A percentile compares a stretch with the other conserved stretches of the same genome.
Conservation (phyloP, 2,888 invertebrate species). For the Macropis europaea region DNA sequence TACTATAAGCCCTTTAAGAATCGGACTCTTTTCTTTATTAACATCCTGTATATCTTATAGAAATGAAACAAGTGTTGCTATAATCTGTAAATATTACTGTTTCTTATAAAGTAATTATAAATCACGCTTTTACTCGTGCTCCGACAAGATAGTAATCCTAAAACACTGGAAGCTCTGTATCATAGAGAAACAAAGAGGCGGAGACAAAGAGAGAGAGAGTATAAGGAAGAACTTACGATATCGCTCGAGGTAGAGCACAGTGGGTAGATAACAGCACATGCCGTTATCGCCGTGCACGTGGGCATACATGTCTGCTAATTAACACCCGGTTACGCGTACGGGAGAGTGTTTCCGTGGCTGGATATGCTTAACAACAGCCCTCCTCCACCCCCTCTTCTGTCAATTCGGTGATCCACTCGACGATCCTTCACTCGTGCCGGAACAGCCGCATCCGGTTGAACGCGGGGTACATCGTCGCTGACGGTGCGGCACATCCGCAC, state of each 20-base stretch:
- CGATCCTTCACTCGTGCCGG: conserved; percentile 39
- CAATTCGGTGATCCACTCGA: conserved; percentile 40
- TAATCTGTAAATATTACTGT: too few species aligned
- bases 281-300: conserved; percentile 77
- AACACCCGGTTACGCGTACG: conserved; percentile 37
- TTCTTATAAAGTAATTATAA: too few species aligned
- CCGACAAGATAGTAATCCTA: too few species aligned
- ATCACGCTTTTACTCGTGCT: too few species aligned
- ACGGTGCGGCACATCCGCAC: conserved; percentile 9
- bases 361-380: conserved; percentile 17
- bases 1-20: too few species aligned
- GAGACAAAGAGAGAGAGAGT: too few species aligned
- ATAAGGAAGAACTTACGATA: conserved; percentile 74
- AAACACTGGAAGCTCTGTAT: too few species aligned
- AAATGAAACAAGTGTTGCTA: too few species aligned
- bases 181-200: too few species aligned
- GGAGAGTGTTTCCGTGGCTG: conserved; percentile 21
- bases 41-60: too few species aligned
- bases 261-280: conserved; percentile 77
- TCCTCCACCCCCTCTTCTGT: conserved; percentile 39
- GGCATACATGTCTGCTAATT: conserved; percentile 73
- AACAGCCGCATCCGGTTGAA: conserved; percentile 25
- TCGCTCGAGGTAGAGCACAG: conserved; percentile 75
- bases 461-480: conserved; percentile 30
- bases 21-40: too few species aligned